A percentile compares a stretch with the other conserved stretches of the same genome.
Evolutionary conservation across 2,888 invertebrate genomes (phyloP).

Genomic region (Periphyllus acericola): DNA sequence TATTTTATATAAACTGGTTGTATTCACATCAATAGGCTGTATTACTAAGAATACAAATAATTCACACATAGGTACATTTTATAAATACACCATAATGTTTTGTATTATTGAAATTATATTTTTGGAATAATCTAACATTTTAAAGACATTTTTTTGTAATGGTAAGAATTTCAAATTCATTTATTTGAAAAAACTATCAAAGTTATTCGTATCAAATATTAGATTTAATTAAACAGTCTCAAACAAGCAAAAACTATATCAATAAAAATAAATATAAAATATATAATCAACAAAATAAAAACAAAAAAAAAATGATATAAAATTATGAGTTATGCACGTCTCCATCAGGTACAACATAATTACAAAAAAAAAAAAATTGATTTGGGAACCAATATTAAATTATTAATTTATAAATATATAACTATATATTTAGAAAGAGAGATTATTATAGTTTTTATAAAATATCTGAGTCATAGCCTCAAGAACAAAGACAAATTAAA

Average conservation of each 20-base stretch:
- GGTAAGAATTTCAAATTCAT: not conserved
- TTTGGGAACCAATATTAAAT: too few relatives aligned
- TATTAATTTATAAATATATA: not conserved
- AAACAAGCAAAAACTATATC: not conserved
- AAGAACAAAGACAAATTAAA: not conserved
- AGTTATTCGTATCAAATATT: not conserved
- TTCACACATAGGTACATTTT: not conserved
- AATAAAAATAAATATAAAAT: not conserved
- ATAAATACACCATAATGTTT: not conserved
- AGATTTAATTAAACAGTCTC: not conserved
- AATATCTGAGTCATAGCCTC: not conserved
- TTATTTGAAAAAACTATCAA: not conserved
- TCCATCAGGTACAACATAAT: conserved; percentile 20
- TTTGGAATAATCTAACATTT: not conserved
- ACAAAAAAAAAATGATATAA: not conserved
- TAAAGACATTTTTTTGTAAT: not conserved
- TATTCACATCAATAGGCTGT: not conserved
- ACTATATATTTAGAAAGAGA: too few relatives aligned
- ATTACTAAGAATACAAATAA: not conserved
- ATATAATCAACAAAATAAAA: not conserved
- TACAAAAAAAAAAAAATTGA: not conserved
- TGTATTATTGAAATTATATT: not conserved
- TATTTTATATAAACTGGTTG: not conserved
- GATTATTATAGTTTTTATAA: not conserved
- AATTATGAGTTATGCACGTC: not conserved